Conservation (phyloP, 2,113 vertebrate genomes). For the Menidia beryllina region DNA sequence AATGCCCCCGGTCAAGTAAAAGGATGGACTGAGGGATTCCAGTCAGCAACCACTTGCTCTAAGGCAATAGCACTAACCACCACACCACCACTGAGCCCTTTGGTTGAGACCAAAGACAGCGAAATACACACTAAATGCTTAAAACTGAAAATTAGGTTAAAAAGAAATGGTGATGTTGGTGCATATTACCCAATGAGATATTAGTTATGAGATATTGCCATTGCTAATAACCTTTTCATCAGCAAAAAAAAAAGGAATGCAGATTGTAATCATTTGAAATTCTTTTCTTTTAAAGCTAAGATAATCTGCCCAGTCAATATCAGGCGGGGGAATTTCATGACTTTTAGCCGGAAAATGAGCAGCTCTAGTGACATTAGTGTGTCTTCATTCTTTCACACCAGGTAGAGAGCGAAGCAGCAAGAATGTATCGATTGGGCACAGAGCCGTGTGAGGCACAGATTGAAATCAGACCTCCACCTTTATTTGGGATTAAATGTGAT, state of each 20-base stretch:
- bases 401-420: slow-evolving; percentile 31
- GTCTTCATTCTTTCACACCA: slow-evolving; percentile 11
- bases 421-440: slow-evolving; percentile 58
- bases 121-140: too few relatives aligned
- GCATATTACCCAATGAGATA: background rate
- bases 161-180: background rate
- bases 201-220: background rate
- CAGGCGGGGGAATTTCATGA: slow-evolving; percentile 30
- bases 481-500: slow-evolving; percentile 35
- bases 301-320: background rate
- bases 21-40: too few relatives aligned
- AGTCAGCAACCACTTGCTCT: too few relatives aligned
- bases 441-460: slow-evolving; percentile 45
- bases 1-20: too few relatives aligned
- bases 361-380: slow-evolving; percentile 19
- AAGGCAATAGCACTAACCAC: too few relatives aligned
- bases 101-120: too few relatives aligned
- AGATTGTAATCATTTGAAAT: background rate
- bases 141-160: too few relatives aligned
- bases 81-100: too few relatives aligned
- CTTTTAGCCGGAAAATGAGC: slow-evolving; percentile 38
- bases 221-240: background rate
- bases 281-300: background rate
- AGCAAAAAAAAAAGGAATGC: background rate
- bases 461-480: slow-evolving; percentile 49